Evolutionary conservation across 2,888 invertebrate species (phyloP).

Genomic region (Zootermopsis nevadensis): DNA sequence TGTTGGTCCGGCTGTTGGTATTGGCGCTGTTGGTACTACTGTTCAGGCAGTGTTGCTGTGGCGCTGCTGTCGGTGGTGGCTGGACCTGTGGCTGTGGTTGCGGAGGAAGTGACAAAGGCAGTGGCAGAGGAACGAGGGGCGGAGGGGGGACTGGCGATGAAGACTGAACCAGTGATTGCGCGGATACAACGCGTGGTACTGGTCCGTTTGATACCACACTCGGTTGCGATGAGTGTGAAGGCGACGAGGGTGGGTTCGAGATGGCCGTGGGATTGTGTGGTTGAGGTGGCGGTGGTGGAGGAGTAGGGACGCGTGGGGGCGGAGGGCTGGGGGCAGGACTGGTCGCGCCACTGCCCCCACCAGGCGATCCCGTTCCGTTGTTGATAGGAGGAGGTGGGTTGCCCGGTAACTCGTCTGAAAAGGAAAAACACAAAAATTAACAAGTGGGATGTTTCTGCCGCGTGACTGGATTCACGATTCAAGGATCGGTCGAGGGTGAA

Average conservation of each 20-base stretch:
- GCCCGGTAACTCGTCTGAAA: conserved; percentile 63
- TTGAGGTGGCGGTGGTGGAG: conserved; percentile 42
- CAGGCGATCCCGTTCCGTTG: conserved; percentile 65
- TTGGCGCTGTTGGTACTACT: conserved; percentile 22
- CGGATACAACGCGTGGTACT: conserved; percentile 70
- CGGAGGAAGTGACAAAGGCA: conserved; percentile 54
- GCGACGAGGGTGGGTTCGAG: conserved; percentile 40
- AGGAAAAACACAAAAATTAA: conserved; percentile 31
- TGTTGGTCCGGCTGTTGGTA: conserved; percentile 49
- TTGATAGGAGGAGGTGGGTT: conserved; percentile 51
- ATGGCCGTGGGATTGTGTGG: conserved; percentile 35
- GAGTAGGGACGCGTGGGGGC: conserved; percentile 37
- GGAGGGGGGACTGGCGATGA: conserved; percentile 64
- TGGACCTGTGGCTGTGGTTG: conserved; percentile 38
- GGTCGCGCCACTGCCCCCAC: conserved; percentile 73
- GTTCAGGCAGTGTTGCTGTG: conserved; percentile 33
- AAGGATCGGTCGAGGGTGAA: too few relatives aligned
- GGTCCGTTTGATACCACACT: conserved; percentile 25
- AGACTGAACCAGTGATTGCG: conserved; percentile 62
- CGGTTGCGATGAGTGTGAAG: conserved; percentile 24
- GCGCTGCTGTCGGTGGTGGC: conserved; percentile 40
- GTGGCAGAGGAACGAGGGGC: conserved; percentile 62
- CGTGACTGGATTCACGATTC: too few relatives aligned
- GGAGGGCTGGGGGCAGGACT: conserved; percentile 67
- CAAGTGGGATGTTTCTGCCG: too few relatives aligned